Evolutionary conservation across 2,113 vertebrate genomes (phyloP), one percentile per base, ranked within the genome.

Genomic region (Trachemys scripta): DNA sequence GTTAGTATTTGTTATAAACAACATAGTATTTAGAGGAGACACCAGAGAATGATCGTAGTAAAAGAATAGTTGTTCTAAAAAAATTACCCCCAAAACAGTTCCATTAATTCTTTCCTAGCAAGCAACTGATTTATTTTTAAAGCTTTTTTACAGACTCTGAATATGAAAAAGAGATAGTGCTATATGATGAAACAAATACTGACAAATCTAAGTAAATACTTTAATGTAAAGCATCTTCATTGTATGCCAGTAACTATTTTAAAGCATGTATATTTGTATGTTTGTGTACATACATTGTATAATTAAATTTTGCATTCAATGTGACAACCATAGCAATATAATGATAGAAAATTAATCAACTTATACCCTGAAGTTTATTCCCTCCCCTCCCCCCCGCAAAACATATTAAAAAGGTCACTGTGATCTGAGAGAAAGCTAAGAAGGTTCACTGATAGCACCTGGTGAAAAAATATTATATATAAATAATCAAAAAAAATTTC

Each of bases 401-500:
- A 95, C 96, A 91, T 96, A 96, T 97, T 98, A 95, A 95, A 97
- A 98, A 94, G 98, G 98, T 98, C 94, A 97, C 97, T 98, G 98
- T 98, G 98, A 98, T 98, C 98, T 98, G 94, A 96, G 97, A 98
- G 80, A 98, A 98, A 98, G 98, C 98, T 98, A 97, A 92, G 98
- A 99, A 98, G 98, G 98, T 99, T 99, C 98, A 98, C 98, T 98
- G 98, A 99, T 99, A 98, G 98, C 98, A 99, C 99, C 99, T 99
- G 98, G 98, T 98, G 94, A 97, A 98, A 98, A 98, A 98, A 99
- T 98, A 99, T 97, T 98, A 99, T 99, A 99, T 99, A 99, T 99
- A 99, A 99, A 99, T 99, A 99, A 99, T 99, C 98, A 99, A 99
- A 99, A 98, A 29, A 98, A 98, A 99, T 99, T 99, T 99, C 99